Evolutionary conservation across 2,113 vertebrate species (phyloP).

Genomic region (Elephas maximus): DNA sequence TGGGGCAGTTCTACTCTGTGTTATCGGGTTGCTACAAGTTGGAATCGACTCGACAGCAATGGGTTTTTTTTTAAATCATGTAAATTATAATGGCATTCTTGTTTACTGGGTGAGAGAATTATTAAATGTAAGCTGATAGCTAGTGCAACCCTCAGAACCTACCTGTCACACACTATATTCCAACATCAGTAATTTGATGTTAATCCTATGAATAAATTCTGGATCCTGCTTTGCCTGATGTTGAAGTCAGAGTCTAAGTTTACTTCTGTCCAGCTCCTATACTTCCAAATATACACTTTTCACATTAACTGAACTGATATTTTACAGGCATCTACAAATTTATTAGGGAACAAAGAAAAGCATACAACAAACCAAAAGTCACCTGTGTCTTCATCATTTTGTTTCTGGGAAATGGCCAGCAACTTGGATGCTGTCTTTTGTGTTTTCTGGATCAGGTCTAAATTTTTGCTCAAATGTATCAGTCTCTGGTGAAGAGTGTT

Average conservation of each 20-base stretch:
- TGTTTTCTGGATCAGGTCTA: background rate
- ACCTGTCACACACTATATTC: background rate
- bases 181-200: background rate
- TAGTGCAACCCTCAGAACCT: background rate
- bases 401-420: no score
- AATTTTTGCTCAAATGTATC: background rate
- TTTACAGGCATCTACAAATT: background rate
- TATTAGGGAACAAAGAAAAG: background rate
- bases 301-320: background rate
- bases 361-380: background rate
- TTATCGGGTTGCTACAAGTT: no score
- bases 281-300: background rate
- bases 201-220: background rate
- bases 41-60: no score
- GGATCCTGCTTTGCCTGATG: background rate
- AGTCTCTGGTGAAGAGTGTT: background rate
- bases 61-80: no score
- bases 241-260: background rate
- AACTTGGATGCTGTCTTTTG: background rate
- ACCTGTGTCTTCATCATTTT: slow-evolving; percentile 60
- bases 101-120: background rate
- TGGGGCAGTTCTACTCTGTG: no score
- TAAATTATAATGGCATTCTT: background rate
- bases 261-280: background rate
- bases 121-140: background rate